These are phyloP conservation scores for Polypterus senegalus DNA, from an alignment of 2,113 vertebrate species.

Conservation along the genomic window DNA sequence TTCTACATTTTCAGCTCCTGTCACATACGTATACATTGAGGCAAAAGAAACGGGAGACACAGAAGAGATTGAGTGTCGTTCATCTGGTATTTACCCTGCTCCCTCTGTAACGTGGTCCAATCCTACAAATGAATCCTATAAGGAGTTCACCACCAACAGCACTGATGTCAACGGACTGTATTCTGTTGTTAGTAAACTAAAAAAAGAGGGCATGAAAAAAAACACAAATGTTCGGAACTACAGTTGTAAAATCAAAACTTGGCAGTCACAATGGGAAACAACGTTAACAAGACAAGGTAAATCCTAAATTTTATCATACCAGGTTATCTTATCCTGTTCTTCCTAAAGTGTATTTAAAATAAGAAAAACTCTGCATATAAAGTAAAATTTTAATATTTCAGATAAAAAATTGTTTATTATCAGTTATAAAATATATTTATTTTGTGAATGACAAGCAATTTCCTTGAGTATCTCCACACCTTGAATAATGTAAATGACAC, in stretches of 20 bases:
- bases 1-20: constrained; percentile 34
- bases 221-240: constrained; percentile 45
- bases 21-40: constrained; percentile 34
- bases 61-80: constrained; percentile 26
- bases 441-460: too few species aligned
- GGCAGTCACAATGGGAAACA: constrained; percentile 25
- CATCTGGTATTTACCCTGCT: constrained; percentile 25
- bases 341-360: too few species aligned
- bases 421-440: too few species aligned
- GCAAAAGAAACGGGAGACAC: constrained; percentile 35
- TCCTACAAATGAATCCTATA: constrained; percentile 18
- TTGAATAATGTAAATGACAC: too few species aligned
- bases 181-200: constrained; percentile 47
- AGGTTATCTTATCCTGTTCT: too few species aligned
- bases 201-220: constrained; percentile 22
- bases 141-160: constrained; percentile 26
- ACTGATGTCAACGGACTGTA: constrained; percentile 33
- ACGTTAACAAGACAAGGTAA: neutral
- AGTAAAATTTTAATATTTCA: too few species aligned
- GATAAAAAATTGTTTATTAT: too few species aligned
- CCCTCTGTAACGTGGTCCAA: constrained; percentile 38
- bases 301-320: too few species aligned
- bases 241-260: constrained; percentile 22
- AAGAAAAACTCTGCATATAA: too few species aligned
- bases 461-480: too few species aligned